Base-by-base conservation (phyloP, 2,113 vertebrate genomes). In the Apodemus speciosus region DNA sequence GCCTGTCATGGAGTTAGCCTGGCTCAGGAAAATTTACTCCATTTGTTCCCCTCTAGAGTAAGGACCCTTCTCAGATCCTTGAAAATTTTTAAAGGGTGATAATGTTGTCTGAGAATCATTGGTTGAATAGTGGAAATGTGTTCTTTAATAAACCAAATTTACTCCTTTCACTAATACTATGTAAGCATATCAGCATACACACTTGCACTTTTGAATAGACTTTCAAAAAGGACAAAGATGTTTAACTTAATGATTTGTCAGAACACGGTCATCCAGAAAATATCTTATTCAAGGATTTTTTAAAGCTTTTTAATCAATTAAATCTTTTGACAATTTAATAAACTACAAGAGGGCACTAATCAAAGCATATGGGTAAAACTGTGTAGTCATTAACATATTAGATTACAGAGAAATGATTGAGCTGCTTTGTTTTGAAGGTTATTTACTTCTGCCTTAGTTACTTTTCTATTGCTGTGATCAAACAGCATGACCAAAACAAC, bases 301-400 rank as follows among this genome's bases (percentile, higher is more conserved):
- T 58, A 85, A 75, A 60, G 1, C 13, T 18, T 40, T 60, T 81
- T 40, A 60, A 81, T 40, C 23, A 13, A 81, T 30, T 60, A 60
- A 81, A 27, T 38, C 56, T 30, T 81, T 81, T 56, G n/a, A 60
- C 58, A 60, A 40, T 40, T 81, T 77, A 30, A 92, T 60, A 58
- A 87, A 64, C 53, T 91, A 23, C 0, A 1, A 35, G 2, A 94
- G 27, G 14, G 89, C 77, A 88, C 76, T 68, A 88, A n/a, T 81
- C 32, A 89, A 0, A 90, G 94, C n/a, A 76, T 85, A 3, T 27
- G 9, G 81, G 3, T 93, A 32, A 95, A 94, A 77, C 60, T 86
- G 43, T 90, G 0, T 20, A 49, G 38, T 0, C 5, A 20, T 21
- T 43, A 58, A 91, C 84, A 79, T 91, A 69, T 66, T 80, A 58